Evolutionary conservation across 2,888 invertebrate genomes (phyloP).

Genomic region (Agrochola lychnidis): DNA sequence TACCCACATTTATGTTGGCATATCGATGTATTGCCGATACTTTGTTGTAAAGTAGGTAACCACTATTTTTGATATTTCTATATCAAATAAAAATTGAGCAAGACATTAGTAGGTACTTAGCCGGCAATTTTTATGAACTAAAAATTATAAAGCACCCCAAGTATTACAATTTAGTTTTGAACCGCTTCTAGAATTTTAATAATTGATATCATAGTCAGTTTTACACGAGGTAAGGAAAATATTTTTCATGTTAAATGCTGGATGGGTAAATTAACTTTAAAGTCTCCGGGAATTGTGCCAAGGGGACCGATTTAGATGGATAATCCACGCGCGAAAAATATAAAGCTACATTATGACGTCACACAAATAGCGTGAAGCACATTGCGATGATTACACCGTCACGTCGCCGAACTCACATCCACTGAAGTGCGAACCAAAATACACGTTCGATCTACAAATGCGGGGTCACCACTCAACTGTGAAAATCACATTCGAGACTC

Average conservation of each 20-base stretch:
- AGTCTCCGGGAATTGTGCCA: not conserved
- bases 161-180: not conserved
- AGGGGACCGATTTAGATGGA: not conserved
- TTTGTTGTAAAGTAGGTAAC: not conserved
- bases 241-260: not conserved
- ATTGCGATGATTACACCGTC: slow-evolving; percentile 42
- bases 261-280: not conserved
- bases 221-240: not conserved
- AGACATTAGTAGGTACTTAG: not conserved
- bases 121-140: not conserved
- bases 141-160: not conserved
- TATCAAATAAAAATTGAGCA: not conserved
- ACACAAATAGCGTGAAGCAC: slow-evolving; percentile 38
- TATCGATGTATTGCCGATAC: not conserved
- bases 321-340: slow-evolving; percentile 4
- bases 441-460: slow-evolving; percentile 37
- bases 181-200: not conserved
- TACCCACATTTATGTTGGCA: not conserved
- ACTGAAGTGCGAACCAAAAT: slow-evolving; percentile 52
- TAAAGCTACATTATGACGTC: slow-evolving; percentile 28
- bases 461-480: slow-evolving; percentile 58
- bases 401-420: slow-evolving; percentile 28
- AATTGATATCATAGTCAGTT: not conserved
- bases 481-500: slow-evolving; percentile 63
- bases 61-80: not conserved